phyloP scores from a whole-genome alignment of 2,888 invertebrate species.

The Serripes groenlandicus region DNA sequence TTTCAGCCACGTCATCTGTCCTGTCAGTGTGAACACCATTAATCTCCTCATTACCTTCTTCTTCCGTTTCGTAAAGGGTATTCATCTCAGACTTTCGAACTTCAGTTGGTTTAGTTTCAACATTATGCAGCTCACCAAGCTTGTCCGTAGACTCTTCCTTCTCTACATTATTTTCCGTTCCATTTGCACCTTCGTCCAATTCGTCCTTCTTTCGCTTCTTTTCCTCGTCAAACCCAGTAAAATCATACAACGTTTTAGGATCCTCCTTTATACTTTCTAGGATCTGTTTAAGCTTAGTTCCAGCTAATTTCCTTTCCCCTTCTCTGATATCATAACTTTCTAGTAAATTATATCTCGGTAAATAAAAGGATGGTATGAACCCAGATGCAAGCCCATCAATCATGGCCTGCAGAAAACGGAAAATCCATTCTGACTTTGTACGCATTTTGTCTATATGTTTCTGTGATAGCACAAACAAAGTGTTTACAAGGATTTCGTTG shows the following conservation, averaged over 20 bases:
- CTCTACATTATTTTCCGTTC: constrained; percentile 5
- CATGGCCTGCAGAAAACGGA: constrained; percentile 56
- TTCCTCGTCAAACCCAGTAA: constrained; percentile 56
- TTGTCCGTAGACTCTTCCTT: constrained; percentile 10
- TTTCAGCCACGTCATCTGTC: constrained; percentile 6
- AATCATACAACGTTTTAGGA: constrained; percentile 56
- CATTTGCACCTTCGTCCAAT: not conserved
- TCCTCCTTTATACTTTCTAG: constrained; percentile 38
- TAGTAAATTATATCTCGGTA: constrained; percentile 66
- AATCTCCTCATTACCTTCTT: not conserved
- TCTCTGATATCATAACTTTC: constrained; percentile 38
- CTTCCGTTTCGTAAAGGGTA: constrained; percentile 6
- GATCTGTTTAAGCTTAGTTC: constrained; percentile 45
- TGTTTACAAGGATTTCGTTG: constrained; percentile 67
- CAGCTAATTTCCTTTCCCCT: constrained; percentile 25
- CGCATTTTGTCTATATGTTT: constrained; percentile 63
- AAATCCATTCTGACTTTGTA: constrained; percentile 61
- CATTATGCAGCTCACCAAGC: not conserved
- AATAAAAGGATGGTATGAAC: constrained; percentile 66
- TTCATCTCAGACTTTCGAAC: constrained; percentile 1
- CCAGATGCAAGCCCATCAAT: constrained; percentile 51
- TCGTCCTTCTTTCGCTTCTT: constrained; percentile 25
- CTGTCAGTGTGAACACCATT: not conserved
- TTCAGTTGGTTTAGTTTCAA: not conserved
- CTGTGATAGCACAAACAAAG: constrained; percentile 64